Evolutionary conservation across 2,888 invertebrate species (phyloP).

Genomic region (Aporophyla lueneburgensis): DNA sequence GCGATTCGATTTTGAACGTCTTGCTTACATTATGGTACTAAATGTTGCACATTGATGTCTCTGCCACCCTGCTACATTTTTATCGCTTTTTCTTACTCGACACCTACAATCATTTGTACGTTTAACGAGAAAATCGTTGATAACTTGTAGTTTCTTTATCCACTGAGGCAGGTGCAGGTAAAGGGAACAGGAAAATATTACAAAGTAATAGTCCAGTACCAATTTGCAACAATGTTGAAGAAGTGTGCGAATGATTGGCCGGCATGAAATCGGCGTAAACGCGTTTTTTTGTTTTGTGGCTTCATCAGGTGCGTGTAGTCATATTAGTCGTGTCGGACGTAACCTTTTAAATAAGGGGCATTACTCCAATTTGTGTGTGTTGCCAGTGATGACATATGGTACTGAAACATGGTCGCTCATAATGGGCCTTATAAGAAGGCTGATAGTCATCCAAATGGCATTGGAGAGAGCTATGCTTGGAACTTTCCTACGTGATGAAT

Average conservation of each 20-base stretch:
- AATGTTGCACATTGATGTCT: too few relatives aligned
- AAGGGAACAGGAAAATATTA: constrained; percentile 35
- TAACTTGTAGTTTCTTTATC: background rate
- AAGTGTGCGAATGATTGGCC: constrained; percentile 3
- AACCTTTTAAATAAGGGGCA: constrained; percentile 5
- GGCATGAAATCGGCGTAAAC: background rate
- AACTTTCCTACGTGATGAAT: too few relatives aligned
- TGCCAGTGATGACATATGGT: too few relatives aligned
- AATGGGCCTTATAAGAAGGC: too few relatives aligned
- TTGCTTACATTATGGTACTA: too few relatives aligned
- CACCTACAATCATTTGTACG: background rate
- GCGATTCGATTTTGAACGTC: too few relatives aligned
- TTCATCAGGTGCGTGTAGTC: constrained; percentile 6
- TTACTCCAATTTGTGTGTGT: constrained; percentile 3
- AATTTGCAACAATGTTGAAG: constrained; percentile 44
- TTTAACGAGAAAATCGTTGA: background rate
- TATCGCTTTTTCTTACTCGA: too few relatives aligned
- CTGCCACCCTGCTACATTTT: too few relatives aligned
- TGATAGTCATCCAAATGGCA: too few relatives aligned
- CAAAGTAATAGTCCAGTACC: constrained; percentile 34
- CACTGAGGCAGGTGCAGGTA: background rate
- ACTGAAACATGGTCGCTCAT: too few relatives aligned
- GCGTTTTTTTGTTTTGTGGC: background rate
- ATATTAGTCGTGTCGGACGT: background rate
- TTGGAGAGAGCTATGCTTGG: too few relatives aligned